A percentile compares a stretch with the other conserved stretches of the same genome.
Evolutionary conservation across 2,888 invertebrate genomes (phyloP).

Genomic region (Nomada hirtipes): DNA sequence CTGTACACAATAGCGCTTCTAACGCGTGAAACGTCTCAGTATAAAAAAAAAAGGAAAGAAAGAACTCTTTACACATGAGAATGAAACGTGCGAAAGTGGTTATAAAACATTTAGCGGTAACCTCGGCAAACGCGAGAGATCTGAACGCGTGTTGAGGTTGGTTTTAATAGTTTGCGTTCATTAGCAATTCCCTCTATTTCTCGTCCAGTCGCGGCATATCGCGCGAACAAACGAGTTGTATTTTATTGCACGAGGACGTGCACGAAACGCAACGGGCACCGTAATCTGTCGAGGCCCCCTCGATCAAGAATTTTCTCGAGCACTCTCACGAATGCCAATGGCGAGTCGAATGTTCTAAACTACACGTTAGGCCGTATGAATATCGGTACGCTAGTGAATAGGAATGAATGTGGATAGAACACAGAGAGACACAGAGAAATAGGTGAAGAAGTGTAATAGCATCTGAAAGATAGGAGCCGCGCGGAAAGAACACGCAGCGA

Average conservation of each 20-base stretch:
- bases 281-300: neutral
- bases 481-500: conserved; percentile 35
- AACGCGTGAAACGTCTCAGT: neutral
- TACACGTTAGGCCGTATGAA: neutral
- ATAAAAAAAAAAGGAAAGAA: neutral
- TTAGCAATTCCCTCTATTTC: conserved; percentile 20
- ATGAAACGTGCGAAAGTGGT: conserved; percentile 15
- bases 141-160: conserved; percentile 11
- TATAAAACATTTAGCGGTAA: conserved; percentile 26
- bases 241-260: neutral
- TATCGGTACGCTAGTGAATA: neutral
- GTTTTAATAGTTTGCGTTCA: conserved; percentile 22
- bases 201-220: neutral
- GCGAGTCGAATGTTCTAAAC: neutral
- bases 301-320: neutral
- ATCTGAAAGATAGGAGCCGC: conserved; percentile 23
- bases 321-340: neutral
- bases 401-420: neutral
- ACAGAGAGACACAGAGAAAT: neutral
- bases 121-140: conserved; percentile 6
- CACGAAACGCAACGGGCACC: neutral
- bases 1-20: neutral
- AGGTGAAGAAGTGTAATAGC: neutral
- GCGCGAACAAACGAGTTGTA: conserved; percentile 12
- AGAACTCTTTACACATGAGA: conserved; percentile 9